Percentiles rank a stretch among this genome's conserved stretches.
Evolutionary conservation across 2,888 invertebrate genomes (phyloP).

Genomic region (Agrotis puta): DNA sequence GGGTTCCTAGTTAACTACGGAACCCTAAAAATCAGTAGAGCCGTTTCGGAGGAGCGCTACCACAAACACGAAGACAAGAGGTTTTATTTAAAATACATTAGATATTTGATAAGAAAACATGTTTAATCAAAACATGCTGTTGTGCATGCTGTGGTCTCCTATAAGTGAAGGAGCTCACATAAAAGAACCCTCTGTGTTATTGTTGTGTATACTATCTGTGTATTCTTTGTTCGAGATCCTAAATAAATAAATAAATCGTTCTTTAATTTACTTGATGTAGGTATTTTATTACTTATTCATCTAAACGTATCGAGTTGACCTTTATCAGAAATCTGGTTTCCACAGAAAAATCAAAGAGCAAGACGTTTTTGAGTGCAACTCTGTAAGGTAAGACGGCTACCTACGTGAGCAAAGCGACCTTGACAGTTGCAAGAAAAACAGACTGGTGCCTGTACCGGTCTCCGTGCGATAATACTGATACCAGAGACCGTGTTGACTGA

Average conservation of each 20-base stretch:
- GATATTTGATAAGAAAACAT: slow-evolving; percentile 17
- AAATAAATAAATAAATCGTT: no score
- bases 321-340: slow-evolving; percentile 38
- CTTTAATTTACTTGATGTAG: slow-evolving; percentile 12
- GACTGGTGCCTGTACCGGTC: slow-evolving; percentile 14
- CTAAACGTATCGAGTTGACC: slow-evolving; percentile 39
- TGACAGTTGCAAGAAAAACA: slow-evolving; percentile 59
- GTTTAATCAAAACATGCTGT: slow-evolving; percentile 13
- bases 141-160: no score
- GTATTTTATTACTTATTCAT: slow-evolving; percentile 25
- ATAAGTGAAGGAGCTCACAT: no score
- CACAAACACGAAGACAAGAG: no score
- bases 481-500: neutral
- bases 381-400: slow-evolving; percentile 58
- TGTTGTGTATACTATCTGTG: no score
- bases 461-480: slow-evolving; percentile 13
- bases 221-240: no score
- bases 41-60: no score
- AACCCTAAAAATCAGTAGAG: no score
- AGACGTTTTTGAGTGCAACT: slow-evolving; percentile 39
- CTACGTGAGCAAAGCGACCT: slow-evolving; percentile 59
- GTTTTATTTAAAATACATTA: neutral
- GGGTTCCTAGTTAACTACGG: no score
- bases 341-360: slow-evolving; percentile 30
- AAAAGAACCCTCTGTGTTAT: no score